Evolutionary conservation across 2,888 invertebrate species (phyloP).

Genomic region (Lycocerus yunnanus): DNA sequence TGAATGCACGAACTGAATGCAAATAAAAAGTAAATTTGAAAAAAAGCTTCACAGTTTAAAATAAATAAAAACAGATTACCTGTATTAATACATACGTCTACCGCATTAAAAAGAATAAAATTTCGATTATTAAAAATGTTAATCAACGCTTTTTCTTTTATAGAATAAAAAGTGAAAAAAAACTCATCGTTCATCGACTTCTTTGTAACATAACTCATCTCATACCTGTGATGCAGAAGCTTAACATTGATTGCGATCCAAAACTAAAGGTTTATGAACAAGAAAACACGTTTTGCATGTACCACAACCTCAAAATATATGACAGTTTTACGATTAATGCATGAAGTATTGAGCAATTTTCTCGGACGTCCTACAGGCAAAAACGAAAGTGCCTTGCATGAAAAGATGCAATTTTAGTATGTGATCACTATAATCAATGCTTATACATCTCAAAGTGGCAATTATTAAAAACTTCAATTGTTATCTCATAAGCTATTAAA

Average conservation of each 20-base stretch:
- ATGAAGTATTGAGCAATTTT: slow-evolving; percentile 28
- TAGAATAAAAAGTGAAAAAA: background rate
- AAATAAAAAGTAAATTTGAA: background rate
- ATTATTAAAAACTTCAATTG: slow-evolving; percentile 22
- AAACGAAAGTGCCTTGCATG: slow-evolving; percentile 21
- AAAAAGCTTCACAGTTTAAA: background rate
- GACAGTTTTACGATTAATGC: slow-evolving; percentile 28
- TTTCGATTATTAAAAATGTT: background rate
- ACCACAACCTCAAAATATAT: slow-evolving; percentile 18
- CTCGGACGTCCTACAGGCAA: slow-evolving; percentile 11
- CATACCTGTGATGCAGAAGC: background rate
- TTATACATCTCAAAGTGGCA: slow-evolving; percentile 5
- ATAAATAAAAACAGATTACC: background rate
- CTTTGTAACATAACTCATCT: background rate
- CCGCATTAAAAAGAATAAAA: background rate
- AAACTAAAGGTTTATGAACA: background rate
- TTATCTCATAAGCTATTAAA: slow-evolving; percentile 15
- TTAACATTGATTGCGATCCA: background rate
- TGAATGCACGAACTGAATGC: background rate
- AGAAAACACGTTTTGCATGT: slow-evolving; percentile 10
- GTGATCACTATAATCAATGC: slow-evolving; percentile 22
- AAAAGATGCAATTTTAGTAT: slow-evolving; percentile 25
- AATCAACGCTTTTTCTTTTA: background rate
- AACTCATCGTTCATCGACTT: background rate
- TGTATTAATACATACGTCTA: background rate